A percentile compares a stretch with the other conserved stretches of the same genome.
Evolutionary conservation across 2,888 invertebrate species (phyloP).

Genomic region (Agonopterix subpropinquella): DNA sequence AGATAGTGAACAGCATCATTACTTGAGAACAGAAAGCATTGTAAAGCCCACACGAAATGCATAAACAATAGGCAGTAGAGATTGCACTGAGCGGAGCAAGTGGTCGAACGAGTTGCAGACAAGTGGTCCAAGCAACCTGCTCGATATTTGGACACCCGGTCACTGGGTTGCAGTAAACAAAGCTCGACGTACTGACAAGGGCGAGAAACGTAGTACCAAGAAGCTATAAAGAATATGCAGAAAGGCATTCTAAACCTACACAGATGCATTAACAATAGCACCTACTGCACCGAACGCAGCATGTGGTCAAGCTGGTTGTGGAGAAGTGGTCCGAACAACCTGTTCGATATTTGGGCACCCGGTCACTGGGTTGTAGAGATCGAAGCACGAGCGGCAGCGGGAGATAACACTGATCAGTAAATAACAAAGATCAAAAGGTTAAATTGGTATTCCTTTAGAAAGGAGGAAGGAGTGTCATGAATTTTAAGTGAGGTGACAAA

Average conservation of each 20-base stretch:
- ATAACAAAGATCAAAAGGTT: no score
- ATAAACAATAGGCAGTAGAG: constrained; percentile 9
- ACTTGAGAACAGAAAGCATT: background rate
- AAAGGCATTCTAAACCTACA: constrained; percentile 2
- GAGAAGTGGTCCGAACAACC: constrained; percentile 18
- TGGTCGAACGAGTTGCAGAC: constrained; percentile 13
- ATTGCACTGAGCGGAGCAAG: constrained; percentile 10
- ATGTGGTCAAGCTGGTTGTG: constrained; percentile 16
- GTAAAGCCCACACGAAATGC: constrained; percentile 8
- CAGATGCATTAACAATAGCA: constrained; percentile 11
- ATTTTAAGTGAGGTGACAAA: no score
- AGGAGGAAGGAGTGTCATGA: no score
- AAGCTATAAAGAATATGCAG: no score
- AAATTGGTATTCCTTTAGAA: no score
- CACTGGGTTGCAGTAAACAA: constrained; percentile 25
- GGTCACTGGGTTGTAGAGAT: constrained; percentile 4
- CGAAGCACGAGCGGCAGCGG: constrained; percentile 1
- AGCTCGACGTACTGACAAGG: no score
- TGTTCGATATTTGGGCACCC: constrained; percentile 23
- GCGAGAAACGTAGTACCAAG: no score
- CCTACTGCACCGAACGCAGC: constrained; percentile 5
- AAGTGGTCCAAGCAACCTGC: constrained; percentile 24
- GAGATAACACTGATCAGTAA: background rate
- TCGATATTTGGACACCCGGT: constrained; percentile 41
- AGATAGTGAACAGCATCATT: no score